These are phyloP conservation scores for Alouatta palliata DNA, from an alignment of 2,113 vertebrate genomes.

Conservation along the genomic window DNA sequence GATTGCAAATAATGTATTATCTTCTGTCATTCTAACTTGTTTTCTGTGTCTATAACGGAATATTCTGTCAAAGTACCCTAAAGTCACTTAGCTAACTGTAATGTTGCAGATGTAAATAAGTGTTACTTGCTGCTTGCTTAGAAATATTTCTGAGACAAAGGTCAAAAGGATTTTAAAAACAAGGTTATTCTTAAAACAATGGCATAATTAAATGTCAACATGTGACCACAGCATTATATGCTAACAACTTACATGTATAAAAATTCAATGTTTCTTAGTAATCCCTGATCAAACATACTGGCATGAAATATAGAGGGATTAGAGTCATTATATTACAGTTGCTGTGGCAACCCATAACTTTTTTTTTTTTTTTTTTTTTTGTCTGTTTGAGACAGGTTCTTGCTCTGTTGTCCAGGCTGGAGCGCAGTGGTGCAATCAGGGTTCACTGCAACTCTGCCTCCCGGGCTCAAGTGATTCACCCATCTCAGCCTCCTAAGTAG, in stretches of 20 bases:
- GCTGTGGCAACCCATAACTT: constrained; percentile 16
- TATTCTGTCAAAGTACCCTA: background rate
- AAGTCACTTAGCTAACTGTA: background rate
- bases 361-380: background rate
- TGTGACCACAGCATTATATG: background rate
- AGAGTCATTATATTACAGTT: background rate
- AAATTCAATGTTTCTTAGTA: constrained; percentile 49
- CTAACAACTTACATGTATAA: constrained; percentile 14
- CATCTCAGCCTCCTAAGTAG: too few species aligned
- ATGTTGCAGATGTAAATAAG: background rate
- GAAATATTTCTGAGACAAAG: constrained; percentile 36
- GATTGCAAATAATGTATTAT: constrained; percentile 21
- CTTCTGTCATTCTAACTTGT: background rate
- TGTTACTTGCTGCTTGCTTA: background rate
- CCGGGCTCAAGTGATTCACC: too few species aligned
- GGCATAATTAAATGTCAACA: constrained; percentile 23
- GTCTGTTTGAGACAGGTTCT: too few species aligned
- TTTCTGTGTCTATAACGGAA: background rate
- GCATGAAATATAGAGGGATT: constrained; percentile 36
- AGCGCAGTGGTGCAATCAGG: too few species aligned
- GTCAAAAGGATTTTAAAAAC: constrained; percentile 34
- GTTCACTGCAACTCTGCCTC: too few species aligned
- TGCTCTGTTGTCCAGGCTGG: too few species aligned
- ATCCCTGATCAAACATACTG: constrained; percentile 40
- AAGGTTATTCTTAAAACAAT: constrained; percentile 52